Evolutionary conservation across 2,888 invertebrate species (phyloP), one percentile per base, ranked within the genome.

Genomic region (Entomobrya multifasciata): DNA sequence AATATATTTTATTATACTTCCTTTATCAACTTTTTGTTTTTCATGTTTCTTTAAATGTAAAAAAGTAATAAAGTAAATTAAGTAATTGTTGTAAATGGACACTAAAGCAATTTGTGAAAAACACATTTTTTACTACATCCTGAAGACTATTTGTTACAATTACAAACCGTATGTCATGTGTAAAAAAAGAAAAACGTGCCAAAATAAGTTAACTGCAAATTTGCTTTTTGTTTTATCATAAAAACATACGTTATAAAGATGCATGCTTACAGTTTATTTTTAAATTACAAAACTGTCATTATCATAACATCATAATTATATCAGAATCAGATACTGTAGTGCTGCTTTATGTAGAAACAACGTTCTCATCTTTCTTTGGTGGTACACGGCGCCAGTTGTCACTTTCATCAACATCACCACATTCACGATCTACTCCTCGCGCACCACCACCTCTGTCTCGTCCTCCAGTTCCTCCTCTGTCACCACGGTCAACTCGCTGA

Each of bases 61-160:
- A 60, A 60, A 60, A 49, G 2, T 15, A 15, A 49, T 15, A 27
- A 27, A 60, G 6, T 27, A 60, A 60, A 60, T 60, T 60, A 60
- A 60, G 60, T 60, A 60, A 60, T 27, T 60, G 36, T 60, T 25
- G 25, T n/a, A n/a, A 57, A 57, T 0, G 13, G 57, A 57, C 57
- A 55, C 5, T 25, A 60, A 60, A 60, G 30, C 5, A 36, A 36
- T 36, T 6, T 36, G 8, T 36, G 60, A 30, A 8, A 22, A 22
- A 22, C 60, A 60, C 60, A 25, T 60, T 60, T 60, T 60, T 30
- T 36, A 8, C 8, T 36, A n/a, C n/a, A n/a, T n/a, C n/a, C n/a
- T n/a, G n/a, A n/a, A n/a, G n/a, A n/a, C n/a, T n/a, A n/a, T n/a
- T n/a, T n/a, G n/a, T n/a, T n/a, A n/a, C n/a, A n/a, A n/a, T n/a